Percentiles rank a stretch among this genome's conserved stretches.
phyloP scores from a whole-genome alignment of 2,797 vertebrate genomes.

The Otus scops region DNA sequence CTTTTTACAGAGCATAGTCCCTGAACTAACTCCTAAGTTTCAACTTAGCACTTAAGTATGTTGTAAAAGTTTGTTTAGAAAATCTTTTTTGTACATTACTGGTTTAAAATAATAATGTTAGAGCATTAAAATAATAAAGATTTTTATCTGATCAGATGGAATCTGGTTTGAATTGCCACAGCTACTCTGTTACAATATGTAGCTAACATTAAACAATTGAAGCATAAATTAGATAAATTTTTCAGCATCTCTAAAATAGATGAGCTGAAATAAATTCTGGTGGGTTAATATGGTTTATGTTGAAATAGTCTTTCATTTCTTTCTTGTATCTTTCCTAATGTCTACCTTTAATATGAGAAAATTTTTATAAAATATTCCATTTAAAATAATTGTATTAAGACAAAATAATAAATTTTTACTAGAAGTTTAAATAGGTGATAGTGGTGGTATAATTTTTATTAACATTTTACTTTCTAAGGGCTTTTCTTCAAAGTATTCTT shows the following conservation, averaged over 20 bases:
- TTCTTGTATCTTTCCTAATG: neutral
- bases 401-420: neutral
- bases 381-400: neutral
- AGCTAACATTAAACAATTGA: neutral
- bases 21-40: neutral
- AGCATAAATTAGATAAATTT: neutral
- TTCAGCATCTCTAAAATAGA: neutral
- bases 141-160: neutral
- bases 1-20: neutral
- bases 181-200: neutral
- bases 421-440: neutral
- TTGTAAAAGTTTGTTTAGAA: neutral
- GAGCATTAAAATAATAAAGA: neutral
- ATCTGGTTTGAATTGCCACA: neutral
- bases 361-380: neutral
- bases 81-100: neutral
- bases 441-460: neutral
- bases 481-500: neutral
- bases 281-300: neutral
- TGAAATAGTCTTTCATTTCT: neutral
- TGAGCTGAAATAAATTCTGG: neutral
- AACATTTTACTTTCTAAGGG: neutral
- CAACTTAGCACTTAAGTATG: neutral
- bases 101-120: neutral
- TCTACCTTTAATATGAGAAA: neutral